A percentile compares a stretch with the other conserved stretches of the same genome.
Conservation (phyloP, 2,888 invertebrate genomes). For the Harpalus rufipes region DNA sequence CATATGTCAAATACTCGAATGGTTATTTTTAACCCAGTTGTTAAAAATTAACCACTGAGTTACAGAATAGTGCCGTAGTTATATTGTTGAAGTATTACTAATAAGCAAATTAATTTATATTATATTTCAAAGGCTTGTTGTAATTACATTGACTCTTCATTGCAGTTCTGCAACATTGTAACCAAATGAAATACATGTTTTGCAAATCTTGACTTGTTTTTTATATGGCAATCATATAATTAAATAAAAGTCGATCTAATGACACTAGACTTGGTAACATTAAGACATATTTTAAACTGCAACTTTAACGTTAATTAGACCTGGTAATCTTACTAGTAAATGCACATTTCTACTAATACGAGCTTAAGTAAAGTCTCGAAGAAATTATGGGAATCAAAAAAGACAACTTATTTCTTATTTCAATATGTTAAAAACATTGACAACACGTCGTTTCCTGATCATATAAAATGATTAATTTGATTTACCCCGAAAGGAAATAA, state of each 20-base stretch:
- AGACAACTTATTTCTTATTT: neutral
- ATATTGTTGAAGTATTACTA: too few species aligned
- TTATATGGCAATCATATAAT: too few species aligned
- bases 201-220: too few species aligned
- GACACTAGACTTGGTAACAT: neutral
- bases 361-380: neutral
- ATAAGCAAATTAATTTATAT: too few species aligned
- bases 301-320: neutral
- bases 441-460: neutral
- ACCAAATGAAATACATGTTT: too few species aligned
- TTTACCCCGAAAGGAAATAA: constrained; percentile 15
- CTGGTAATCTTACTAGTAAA: neutral
- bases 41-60: too few species aligned
- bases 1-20: too few species aligned
- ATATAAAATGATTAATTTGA: neutral
- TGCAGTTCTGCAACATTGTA: too few species aligned
- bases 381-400: neutral
- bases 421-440: neutral
- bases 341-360: neutral
- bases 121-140: too few species aligned
- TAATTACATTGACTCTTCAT: too few species aligned
- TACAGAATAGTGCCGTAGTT: too few species aligned
- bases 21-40: too few species aligned
- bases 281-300: neutral
- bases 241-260: neutral